Evolutionary conservation across 2,113 vertebrate species (phyloP).

Genomic region (Terrapene triunguis): DNA sequence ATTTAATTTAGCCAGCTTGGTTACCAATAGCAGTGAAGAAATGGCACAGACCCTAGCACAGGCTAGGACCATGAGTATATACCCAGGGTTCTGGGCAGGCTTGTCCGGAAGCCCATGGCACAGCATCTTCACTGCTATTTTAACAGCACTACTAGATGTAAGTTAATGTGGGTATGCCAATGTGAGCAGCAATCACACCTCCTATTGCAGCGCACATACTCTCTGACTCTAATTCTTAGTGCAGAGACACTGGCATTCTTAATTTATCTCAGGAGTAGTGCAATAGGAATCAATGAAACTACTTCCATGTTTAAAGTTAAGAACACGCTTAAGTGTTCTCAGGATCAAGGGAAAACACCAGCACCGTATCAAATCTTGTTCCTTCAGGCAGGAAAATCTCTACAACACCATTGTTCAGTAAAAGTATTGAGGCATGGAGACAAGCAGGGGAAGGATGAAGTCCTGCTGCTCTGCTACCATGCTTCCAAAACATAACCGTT

Average conservation of each 20-base stretch:
- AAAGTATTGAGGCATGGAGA: not conserved
- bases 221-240: not conserved
- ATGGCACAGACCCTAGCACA: not conserved
- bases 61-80: fast-evolving
- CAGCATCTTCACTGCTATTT: not conserved
- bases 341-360: not conserved
- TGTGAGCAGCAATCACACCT: not conserved
- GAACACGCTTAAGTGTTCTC: not conserved
- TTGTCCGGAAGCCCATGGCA: not conserved
- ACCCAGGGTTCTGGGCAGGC: not conserved
- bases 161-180: too few relatives aligned
- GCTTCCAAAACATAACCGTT: not conserved
- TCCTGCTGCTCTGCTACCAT: not conserved
- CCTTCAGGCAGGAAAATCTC: not conserved
- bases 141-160: not conserved
- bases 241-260: not conserved
- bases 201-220: not conserved
- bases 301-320: not conserved
- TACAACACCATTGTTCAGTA: not conserved
- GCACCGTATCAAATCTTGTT: not conserved
- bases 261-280: not conserved
- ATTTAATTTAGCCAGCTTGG: not conserved
- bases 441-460: not conserved
- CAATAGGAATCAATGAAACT: not conserved
- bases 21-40: not conserved